These are phyloP conservation scores for Digitonthophagus gazella DNA, from an alignment of 2,888 invertebrate species.

Conservation along the genomic window DNA sequence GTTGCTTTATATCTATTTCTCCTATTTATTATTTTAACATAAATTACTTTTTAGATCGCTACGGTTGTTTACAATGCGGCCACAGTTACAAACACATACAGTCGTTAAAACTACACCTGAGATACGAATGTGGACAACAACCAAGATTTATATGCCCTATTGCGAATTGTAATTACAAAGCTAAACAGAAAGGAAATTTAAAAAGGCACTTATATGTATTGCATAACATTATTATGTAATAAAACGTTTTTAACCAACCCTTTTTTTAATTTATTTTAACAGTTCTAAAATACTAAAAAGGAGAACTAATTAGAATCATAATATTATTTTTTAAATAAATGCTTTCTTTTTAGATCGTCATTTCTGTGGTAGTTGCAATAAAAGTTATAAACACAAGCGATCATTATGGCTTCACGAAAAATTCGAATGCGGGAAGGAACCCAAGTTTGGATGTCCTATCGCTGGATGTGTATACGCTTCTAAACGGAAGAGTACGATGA, in stretches of 20 bases:
- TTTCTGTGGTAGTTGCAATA: not conserved
- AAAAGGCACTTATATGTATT: constrained; percentile 25
- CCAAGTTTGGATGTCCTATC: not conserved
- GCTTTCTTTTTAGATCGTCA: too few relatives aligned
- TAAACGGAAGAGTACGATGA: not conserved
- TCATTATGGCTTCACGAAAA: constrained; percentile 1
- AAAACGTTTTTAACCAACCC: too few relatives aligned
- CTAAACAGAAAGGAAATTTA: constrained; percentile 28
- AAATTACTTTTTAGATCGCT: not conserved
- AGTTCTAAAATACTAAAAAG: not conserved
- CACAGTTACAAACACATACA: constrained; percentile 2
- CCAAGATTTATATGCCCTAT: constrained; percentile 28
- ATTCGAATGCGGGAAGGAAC: constrained; percentile 5
- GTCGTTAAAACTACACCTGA: constrained; percentile 17
- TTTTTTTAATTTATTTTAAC: too few relatives aligned
- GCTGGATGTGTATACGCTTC: not conserved
- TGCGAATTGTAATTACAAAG: constrained; percentile 24
- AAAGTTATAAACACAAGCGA: constrained; percentile 4
- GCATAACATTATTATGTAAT: constrained; percentile 15
- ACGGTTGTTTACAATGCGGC: constrained; percentile 12
- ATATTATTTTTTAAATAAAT: not conserved
- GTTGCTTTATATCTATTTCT: too few relatives aligned
- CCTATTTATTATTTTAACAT: not conserved
- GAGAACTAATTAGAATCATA: not conserved
- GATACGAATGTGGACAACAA: constrained; percentile 23